Percentiles rank a stretch among this genome's conserved stretches.
phyloP scores from a whole-genome alignment of 2,797 vertebrate genomes.

The Eutrigla gurnardus region DNA sequence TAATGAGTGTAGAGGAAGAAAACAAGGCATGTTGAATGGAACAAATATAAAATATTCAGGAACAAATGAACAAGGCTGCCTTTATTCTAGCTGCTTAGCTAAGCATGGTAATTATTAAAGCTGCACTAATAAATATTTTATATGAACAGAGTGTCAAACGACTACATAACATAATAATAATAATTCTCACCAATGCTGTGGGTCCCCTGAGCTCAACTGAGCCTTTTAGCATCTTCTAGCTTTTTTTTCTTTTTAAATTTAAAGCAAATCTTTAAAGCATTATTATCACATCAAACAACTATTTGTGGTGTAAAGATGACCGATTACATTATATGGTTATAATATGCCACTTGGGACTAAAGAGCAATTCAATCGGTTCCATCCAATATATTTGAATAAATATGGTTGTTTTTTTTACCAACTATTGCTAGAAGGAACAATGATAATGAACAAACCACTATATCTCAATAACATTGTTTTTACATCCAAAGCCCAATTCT shows the following conservation, averaged over 20 bases:
- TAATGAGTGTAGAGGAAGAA: neutral
- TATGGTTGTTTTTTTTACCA: neutral
- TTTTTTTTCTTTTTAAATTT: neutral
- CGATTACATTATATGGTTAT: neutral
- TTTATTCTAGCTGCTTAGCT: neutral
- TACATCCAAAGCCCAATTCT: neutral
- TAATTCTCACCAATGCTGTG: neutral
- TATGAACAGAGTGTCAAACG: neutral
- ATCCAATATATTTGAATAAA: neutral
- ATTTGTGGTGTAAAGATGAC: neutral
- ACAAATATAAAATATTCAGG: neutral
- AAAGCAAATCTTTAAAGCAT: neutral
- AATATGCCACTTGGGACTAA: neutral
- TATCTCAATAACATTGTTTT: neutral
- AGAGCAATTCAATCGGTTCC: no score
- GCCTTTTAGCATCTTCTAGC: neutral
- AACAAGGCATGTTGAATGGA: neutral
- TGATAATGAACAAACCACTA: slow-evolving; percentile 1
- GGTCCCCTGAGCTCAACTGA: neutral
- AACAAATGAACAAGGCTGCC: neutral
- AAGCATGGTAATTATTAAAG: neutral
- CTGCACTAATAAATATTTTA: neutral
- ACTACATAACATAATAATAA: neutral
- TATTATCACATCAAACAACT: neutral
- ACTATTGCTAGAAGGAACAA: neutral